Conservation (phyloP, 2,113 vertebrate genomes). For the Rattus rattus region DNA sequence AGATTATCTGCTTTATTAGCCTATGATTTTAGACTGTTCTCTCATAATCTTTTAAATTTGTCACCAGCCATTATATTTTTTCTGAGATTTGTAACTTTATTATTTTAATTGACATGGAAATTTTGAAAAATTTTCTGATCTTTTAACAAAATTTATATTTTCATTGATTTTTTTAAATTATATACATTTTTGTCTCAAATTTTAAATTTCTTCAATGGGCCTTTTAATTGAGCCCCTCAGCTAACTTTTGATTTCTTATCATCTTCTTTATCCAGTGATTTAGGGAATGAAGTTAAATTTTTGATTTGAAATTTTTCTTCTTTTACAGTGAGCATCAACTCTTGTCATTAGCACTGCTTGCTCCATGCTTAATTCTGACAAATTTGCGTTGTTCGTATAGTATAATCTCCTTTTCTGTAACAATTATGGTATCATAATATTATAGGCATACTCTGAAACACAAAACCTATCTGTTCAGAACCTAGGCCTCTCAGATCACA, state of each 20-base stretch:
- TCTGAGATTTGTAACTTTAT: neutral
- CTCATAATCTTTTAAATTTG: neutral
- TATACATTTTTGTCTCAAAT: neutral
- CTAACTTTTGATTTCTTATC: neutral
- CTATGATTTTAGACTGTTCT: neutral
- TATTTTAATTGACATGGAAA: neutral
- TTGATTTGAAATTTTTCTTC: neutral
- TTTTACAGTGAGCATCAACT: neutral
- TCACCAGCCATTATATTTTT: neutral
- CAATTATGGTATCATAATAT: neutral
- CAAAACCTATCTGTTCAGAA: neutral
- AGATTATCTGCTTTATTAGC: neutral
- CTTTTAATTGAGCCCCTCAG: neutral
- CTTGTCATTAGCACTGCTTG: neutral
- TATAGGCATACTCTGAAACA: constrained; percentile 15
- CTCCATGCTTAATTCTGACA: neutral
- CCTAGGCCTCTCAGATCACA: neutral
- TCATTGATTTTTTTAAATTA: neutral
- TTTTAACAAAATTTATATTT: neutral
- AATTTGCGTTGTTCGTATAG: neutral
- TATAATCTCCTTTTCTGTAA: neutral
- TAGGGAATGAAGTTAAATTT: neutral
- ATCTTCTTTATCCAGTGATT: neutral
- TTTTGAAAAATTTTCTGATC: neutral
- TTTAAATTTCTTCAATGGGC: neutral